phyloP scores from a whole-genome alignment of 2,113 vertebrate genomes.

The Morone saxatilis region DNA sequence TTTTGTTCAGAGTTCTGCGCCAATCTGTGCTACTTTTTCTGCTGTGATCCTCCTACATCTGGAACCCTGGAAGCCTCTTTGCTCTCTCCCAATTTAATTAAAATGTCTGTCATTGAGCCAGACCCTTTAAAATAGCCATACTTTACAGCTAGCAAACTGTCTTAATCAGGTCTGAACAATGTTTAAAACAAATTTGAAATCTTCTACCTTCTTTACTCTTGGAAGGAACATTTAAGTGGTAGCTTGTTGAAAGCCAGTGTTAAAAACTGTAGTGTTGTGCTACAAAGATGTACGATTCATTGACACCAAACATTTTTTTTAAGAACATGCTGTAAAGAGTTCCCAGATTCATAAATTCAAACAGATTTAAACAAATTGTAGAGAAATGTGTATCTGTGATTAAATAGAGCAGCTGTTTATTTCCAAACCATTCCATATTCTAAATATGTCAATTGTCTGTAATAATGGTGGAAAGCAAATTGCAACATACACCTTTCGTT shows the following conservation, averaged over 20 bases:
- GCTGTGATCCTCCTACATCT: constrained; percentile 5
- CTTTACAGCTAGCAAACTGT: background rate
- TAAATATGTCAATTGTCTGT: background rate
- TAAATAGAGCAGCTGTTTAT: too few species aligned
- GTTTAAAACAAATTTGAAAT: background rate
- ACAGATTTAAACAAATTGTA: too few species aligned
- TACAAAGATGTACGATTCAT: background rate
- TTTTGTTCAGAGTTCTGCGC: background rate
- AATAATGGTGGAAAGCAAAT: background rate
- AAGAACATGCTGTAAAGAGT: too few species aligned
- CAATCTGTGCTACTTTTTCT: constrained; percentile 18
- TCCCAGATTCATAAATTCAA: background rate
- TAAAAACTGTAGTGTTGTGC: background rate
- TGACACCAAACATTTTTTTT: too few species aligned
- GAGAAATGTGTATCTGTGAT: too few species aligned
- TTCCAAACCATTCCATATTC: too few species aligned
- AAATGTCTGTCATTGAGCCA: constrained; percentile 21
- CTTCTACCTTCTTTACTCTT: background rate
- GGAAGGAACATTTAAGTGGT: background rate
- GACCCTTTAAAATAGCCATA: background rate
- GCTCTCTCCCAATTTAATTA: constrained; percentile 27
- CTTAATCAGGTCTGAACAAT: background rate
- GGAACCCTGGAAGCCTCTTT: constrained; percentile 39
- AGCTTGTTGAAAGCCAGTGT: background rate
- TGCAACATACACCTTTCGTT: background rate